phyloP scores from a whole-genome alignment of 2,113 vertebrate genomes.

The Xyrauchen texanus region DNA sequence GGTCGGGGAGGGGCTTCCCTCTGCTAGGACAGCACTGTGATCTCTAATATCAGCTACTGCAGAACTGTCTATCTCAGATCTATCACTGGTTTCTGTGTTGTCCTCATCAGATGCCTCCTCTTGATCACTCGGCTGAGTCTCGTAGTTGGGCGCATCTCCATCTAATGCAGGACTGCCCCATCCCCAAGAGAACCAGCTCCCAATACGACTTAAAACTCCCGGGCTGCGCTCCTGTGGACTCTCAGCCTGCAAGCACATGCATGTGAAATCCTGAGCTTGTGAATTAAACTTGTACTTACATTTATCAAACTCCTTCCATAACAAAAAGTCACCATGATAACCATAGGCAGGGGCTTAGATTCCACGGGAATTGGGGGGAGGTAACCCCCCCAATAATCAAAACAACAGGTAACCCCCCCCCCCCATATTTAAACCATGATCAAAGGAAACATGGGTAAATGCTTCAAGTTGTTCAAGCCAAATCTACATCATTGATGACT shows the following conservation, averaged over 20 bases:
- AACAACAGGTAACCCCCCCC: too few relatives aligned
- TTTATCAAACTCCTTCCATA: too few relatives aligned
- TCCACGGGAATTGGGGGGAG: too few relatives aligned
- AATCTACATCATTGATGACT: too few relatives aligned
- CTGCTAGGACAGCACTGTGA: background rate
- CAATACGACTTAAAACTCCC: conserved; percentile 72
- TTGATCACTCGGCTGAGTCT: conserved; percentile 39
- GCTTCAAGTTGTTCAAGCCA: too few relatives aligned
- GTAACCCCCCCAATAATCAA: too few relatives aligned
- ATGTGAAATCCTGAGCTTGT: too few relatives aligned
- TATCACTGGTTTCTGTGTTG: background rate
- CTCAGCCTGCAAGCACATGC: conserved; percentile 64
- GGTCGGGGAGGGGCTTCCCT: conserved; percentile 54
- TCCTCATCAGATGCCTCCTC: conserved; percentile 21
- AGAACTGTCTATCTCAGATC: background rate
- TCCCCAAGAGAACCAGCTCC: conserved; percentile 71
- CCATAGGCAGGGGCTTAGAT: too few relatives aligned
- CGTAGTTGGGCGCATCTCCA: conserved; percentile 51
- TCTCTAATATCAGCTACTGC: background rate
- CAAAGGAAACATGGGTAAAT: too few relatives aligned
- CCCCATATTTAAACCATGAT: too few relatives aligned
- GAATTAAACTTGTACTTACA: too few relatives aligned
- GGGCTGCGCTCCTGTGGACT: conserved; percentile 65
- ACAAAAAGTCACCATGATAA: too few relatives aligned
- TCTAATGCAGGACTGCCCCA: conserved; percentile 44